These are phyloP conservation scores for Cyprinodon diabolis DNA, from an alignment of 2,797 vertebrate species.

Conservation along the genomic window DNA sequence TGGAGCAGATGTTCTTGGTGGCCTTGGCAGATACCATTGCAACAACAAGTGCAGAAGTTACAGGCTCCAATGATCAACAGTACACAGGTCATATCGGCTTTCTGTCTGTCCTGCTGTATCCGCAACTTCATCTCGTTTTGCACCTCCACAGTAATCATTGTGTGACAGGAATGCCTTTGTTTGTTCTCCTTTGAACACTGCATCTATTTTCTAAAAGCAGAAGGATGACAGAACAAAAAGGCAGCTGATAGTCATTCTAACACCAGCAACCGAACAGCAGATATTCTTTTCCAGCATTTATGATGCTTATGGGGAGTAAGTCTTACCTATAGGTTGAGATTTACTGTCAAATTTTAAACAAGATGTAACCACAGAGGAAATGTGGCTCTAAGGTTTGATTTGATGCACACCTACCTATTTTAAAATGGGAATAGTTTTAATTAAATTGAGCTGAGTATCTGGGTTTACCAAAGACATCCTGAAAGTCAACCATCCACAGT, in stretches of 20 bases:
- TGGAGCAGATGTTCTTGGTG: slow-evolving; percentile 99
- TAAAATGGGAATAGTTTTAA: too few relatives aligned
- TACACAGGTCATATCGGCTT: slow-evolving; percentile 85
- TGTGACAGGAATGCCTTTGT: neutral
- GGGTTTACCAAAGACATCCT: neutral
- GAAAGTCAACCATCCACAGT: neutral
- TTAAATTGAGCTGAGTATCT: too few relatives aligned
- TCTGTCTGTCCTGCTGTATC: neutral
- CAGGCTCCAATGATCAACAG: slow-evolving; percentile 89
- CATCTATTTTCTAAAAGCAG: neutral
- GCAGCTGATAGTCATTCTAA: neutral
- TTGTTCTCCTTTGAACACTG: neutral
- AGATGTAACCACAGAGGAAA: neutral
- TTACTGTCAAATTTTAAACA: neutral
- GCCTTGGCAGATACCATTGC: slow-evolving; percentile 97
- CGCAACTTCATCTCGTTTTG: neutral
- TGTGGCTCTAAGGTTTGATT: neutral
- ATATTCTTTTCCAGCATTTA: neutral
- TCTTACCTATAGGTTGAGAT: neutral
- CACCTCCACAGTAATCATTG: neutral
- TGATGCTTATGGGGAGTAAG: neutral
- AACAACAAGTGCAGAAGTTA: slow-evolving; percentile 93
- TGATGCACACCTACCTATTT: neutral
- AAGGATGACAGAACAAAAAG: neutral
- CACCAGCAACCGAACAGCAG: neutral